Evolutionary conservation across 2,113 vertebrate genomes (phyloP).

Genomic region (Halcyon senegalensis): DNA sequence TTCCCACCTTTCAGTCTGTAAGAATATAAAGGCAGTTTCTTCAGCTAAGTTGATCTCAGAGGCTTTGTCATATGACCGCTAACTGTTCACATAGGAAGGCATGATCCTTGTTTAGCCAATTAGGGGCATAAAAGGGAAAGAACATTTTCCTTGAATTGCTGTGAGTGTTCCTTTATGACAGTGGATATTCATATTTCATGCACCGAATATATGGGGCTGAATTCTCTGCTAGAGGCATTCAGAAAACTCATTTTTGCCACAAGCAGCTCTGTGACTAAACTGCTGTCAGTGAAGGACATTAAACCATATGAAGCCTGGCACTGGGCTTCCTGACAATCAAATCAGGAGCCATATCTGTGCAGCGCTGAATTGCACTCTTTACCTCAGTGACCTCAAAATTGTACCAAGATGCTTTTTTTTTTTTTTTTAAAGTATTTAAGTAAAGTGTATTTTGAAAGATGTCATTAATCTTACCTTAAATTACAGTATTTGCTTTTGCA

Average conservation of each 20-base stretch:
- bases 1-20: neutral
- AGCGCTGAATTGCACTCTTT: neutral
- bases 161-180: neutral
- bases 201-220: neutral
- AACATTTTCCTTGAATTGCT: neutral
- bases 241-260: neutral
- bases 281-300: conserved; percentile 11
- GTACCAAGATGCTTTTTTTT: neutral
- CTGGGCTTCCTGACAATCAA: neutral
- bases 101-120: neutral
- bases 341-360: neutral
- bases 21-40: neutral
- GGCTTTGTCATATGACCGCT: neutral
- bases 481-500: neutral
- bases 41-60: neutral
- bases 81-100: neutral
- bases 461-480: neutral
- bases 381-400: neutral
- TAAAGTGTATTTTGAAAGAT: neutral
- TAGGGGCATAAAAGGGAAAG: neutral
- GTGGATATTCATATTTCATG: neutral
- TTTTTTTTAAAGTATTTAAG: neutral
- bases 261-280: neutral
- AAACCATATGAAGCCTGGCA: neutral
- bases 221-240: neutral